Conservation (phyloP, 92 coral and sea anemone species). For the Zoanthus sociatus region DNA sequence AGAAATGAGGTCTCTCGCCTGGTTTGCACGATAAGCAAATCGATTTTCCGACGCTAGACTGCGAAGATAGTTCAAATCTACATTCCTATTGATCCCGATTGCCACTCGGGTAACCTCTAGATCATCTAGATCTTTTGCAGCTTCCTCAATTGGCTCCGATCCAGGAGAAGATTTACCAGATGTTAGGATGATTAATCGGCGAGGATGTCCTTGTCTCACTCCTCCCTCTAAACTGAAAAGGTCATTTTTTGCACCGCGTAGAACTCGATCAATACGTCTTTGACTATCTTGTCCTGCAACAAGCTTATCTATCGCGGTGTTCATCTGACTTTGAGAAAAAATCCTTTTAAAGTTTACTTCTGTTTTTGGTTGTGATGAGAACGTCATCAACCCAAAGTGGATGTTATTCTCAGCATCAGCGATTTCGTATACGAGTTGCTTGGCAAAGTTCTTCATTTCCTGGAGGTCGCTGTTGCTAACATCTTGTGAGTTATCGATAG, state of each 20-base stretch:
- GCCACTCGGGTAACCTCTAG: conserved; percentile 70
- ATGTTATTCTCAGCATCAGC: conserved; percentile 78
- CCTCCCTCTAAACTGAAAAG: conserved; percentile 68
- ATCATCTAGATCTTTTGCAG: conserved; percentile 60
- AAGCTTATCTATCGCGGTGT: conserved; percentile 57
- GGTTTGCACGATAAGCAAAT: conserved; percentile 56
- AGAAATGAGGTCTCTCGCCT: conserved; percentile 51
- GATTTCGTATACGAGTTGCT: conserved; percentile 59
- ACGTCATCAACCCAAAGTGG: conserved; percentile 74
- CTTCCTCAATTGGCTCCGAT: conserved; percentile 53
- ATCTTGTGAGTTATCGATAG: conserved; percentile 64
- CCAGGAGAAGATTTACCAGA: conserved; percentile 69
- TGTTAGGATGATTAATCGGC: conserved; percentile 61
- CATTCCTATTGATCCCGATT: conserved; percentile 63
- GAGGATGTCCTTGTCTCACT: conserved; percentile 69
- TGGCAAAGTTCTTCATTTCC: conserved; percentile 66
- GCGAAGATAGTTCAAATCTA: conserved; percentile 51
- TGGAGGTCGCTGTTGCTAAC: conserved; percentile 61
- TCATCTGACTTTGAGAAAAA: conserved; percentile 58
- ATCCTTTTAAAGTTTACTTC: conserved; percentile 61
- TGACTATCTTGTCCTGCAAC: conserved; percentile 32
- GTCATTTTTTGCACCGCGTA: conserved; percentile 60
- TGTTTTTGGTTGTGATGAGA: conserved; percentile 63
- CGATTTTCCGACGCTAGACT: conserved; percentile 63
- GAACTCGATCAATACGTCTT: conserved; percentile 60